Evolutionary conservation across 2,888 invertebrate species (phyloP), one percentile per base, ranked within the genome.

Genomic region (Chironomus tentans): DNA sequence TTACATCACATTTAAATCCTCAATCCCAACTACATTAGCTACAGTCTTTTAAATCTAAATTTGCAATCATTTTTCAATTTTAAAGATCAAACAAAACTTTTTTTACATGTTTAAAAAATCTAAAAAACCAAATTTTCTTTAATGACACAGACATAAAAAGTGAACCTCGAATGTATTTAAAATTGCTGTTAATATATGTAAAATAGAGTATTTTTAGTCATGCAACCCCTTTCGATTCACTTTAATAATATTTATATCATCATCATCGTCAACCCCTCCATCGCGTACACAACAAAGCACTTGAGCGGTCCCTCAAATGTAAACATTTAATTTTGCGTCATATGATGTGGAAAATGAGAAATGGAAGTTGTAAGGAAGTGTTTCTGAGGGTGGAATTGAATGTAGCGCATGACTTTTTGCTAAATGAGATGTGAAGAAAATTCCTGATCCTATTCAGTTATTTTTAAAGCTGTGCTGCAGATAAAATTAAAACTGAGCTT

Each of bases 261-360:
- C 50, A 50, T 50, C 3, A 3, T 50, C 15, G 50, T 50, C 50
- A 15, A n/a, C 50, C 50, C 50, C 50, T 50, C 28, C 6, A 6
- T 28, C 28, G 28, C 28, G 28, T 28, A 28, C 28, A 28, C 28
- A 28, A 28, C 28, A 28, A 28, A 28, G 28, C 28, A 50, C 50
- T 50, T 50, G 50, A 13, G 15, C 13, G 50, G 13, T n/a, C 50
- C 15, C 15, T 15, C n/a, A 13, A n/a, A 50, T 50, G 56, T 70
- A 70, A 70, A 70, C 70, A 70, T 50, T 50, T 50, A 70, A 70
- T 70, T 70, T 50, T 47, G 47, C 46, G 22, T 50, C 47, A 70
- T 48, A 70, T 70, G 70, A 50, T 50, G 22, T 70, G 70, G 70
- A 70, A 70, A 70, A 70, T 70, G 50, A 50, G 50, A 50, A 50